These are phyloP conservation scores for Cybosia mesomella DNA, from an alignment of 2,888 invertebrate genomes.

Conservation along the genomic window DNA sequence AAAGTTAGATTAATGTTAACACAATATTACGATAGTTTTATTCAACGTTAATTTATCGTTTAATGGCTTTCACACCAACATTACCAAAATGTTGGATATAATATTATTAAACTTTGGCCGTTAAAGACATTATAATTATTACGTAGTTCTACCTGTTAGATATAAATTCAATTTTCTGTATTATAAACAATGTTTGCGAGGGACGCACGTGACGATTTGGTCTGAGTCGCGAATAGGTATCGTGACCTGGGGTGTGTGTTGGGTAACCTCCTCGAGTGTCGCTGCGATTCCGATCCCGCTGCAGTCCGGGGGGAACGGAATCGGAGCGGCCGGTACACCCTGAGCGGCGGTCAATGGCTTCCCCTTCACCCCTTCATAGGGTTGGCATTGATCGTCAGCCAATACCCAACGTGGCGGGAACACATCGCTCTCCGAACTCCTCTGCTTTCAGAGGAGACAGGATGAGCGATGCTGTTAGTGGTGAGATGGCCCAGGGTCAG, in stretches of 20 bases:
- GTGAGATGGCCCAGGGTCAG: too few species aligned
- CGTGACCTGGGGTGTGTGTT: not conserved
- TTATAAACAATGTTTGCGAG: not conserved
- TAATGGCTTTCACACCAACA: not conserved
- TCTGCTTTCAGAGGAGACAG: too few species aligned
- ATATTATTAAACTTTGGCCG: not conserved
- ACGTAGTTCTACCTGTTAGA: not conserved
- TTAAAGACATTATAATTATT: not conserved
- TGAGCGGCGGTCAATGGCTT: too few species aligned
- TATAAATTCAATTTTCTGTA: not conserved
- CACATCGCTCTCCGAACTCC: too few species aligned
- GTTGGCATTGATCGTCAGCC: too few species aligned
- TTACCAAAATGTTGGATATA: not conserved
- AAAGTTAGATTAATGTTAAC: slow-evolving; percentile 17
- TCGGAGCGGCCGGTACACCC: too few species aligned
- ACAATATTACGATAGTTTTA: slow-evolving; percentile 14
- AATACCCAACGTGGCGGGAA: too few species aligned
- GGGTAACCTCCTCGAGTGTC: too few species aligned
- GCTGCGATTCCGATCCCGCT: too few species aligned
- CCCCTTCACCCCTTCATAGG: too few species aligned
- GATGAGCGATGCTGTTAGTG: too few species aligned
- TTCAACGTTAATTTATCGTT: slow-evolving; percentile 11
- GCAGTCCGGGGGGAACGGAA: too few species aligned
- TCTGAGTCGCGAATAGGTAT: not conserved
- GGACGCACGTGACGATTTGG: not conserved